These are phyloP conservation scores for Elephas maximus DNA, from an alignment of 2,113 vertebrate species.

Conservation along the genomic window DNA sequence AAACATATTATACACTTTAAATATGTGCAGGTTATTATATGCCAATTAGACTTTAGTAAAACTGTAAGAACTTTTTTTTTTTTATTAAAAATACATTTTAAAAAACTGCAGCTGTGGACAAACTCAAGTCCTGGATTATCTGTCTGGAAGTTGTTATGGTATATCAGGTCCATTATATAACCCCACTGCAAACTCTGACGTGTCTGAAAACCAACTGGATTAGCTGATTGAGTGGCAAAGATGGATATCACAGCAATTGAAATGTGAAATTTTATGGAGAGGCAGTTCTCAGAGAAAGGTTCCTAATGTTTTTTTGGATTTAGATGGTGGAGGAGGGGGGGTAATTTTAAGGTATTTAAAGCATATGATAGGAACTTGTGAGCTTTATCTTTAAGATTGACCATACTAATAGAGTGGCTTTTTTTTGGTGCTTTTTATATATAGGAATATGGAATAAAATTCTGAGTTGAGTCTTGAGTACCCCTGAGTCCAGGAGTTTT, in stretches of 20 bases:
- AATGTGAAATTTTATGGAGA: background rate
- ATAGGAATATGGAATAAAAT: background rate
- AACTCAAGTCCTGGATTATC: background rate
- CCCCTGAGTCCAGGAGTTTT: background rate
- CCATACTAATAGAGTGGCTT: background rate
- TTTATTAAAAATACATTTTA: background rate
- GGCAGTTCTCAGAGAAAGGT: background rate
- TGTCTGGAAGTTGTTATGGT: background rate
- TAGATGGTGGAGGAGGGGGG: background rate
- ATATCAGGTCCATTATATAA: background rate
- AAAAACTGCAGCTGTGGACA: background rate
- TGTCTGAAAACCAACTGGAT: background rate
- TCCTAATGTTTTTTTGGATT: background rate
- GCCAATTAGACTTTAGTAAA: background rate
- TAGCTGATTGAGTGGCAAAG: background rate
- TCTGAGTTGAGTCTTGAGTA: background rate
- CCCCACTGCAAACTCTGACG: background rate
- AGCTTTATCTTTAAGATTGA: background rate
- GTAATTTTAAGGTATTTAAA: conserved; percentile 12
- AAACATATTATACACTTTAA: background rate
- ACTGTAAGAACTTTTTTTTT: background rate
- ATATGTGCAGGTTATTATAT: background rate
- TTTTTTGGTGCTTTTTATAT: background rate
- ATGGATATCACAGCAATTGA: background rate
- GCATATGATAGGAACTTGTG: background rate